Evolutionary conservation across 2,113 vertebrate species (phyloP).

Genomic region (Cyprinodon brontotheroides): DNA sequence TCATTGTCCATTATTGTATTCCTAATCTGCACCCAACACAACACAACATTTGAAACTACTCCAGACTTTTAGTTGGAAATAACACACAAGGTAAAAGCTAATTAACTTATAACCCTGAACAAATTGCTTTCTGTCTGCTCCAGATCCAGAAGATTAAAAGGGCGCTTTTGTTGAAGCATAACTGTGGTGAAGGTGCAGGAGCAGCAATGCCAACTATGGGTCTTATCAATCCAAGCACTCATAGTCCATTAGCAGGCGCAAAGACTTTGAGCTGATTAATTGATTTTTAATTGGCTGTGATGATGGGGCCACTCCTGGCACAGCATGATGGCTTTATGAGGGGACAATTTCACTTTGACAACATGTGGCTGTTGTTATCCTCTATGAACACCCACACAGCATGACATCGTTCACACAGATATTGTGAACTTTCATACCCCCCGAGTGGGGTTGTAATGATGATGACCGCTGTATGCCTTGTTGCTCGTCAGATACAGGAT

Average conservation of each 20-base stretch:
- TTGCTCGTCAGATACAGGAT: slow-evolving; percentile 50
- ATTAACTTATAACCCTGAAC: slow-evolving; percentile 75
- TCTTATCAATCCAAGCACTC: slow-evolving; percentile 64
- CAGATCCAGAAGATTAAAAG: slow-evolving; percentile 64
- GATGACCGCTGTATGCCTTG: slow-evolving; percentile 53
- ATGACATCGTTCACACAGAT: neutral
- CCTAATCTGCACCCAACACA: neutral
- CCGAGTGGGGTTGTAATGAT: slow-evolving; percentile 48
- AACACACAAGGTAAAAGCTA: slow-evolving; percentile 55
- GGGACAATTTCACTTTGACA: slow-evolving; percentile 27
- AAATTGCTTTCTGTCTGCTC: slow-evolving; percentile 71
- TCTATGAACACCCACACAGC: slow-evolving; percentile 5
- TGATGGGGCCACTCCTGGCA: slow-evolving; percentile 27
- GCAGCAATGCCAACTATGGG: slow-evolving; percentile 25
- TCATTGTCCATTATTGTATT: neutral
- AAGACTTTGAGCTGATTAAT: slow-evolving; percentile 67
- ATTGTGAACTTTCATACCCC: slow-evolving; percentile 27
- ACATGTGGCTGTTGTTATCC: slow-evolving; percentile 37
- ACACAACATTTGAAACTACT: slow-evolving; percentile 31
- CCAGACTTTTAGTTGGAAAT: slow-evolving; percentile 52
- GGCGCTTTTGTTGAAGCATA: slow-evolving; percentile 48
- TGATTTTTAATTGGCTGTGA: slow-evolving; percentile 72
- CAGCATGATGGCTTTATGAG: slow-evolving; percentile 58
- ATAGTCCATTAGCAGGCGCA: slow-evolving; percentile 51
- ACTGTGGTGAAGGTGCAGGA: slow-evolving; percentile 19